phyloP scores from a whole-genome alignment of 1,140 invertebrate genomes.

The Drosophila rufa region DNA sequence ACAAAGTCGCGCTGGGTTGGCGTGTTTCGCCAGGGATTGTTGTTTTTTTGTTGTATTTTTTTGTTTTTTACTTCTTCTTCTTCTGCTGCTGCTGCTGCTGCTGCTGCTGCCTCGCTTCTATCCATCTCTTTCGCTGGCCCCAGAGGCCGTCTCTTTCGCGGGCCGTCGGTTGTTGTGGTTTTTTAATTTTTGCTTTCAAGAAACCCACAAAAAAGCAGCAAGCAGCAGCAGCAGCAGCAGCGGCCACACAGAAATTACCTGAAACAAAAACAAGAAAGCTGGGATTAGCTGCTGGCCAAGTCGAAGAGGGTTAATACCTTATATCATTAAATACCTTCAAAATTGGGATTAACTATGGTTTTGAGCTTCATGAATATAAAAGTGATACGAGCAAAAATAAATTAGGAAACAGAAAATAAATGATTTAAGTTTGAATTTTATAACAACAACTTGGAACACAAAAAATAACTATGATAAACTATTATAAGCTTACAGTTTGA shows the following conservation, averaged over 20 bases:
- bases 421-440: too few relatives aligned
- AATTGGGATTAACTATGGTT: not conserved
- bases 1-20: slow-evolving; percentile 81
- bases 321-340: too few relatives aligned
- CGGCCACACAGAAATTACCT: slow-evolving; percentile 58
- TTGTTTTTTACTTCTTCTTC: slow-evolving; percentile 41
- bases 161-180: slow-evolving; percentile 36
- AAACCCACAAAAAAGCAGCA: slow-evolving; percentile 63
- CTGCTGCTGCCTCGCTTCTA: slow-evolving; percentile 22
- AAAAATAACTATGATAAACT: too few relatives aligned
- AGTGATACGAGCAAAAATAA: not conserved
- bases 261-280: slow-evolving; percentile 49
- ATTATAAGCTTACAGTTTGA: too few relatives aligned
- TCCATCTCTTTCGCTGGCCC: slow-evolving; percentile 34
- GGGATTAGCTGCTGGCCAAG: slow-evolving; percentile 6
- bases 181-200: slow-evolving; percentile 78
- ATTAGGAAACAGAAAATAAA: too few relatives aligned
- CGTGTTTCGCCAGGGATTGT: slow-evolving; percentile 77
- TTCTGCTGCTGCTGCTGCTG: slow-evolving; percentile 3
- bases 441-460: too few relatives aligned
- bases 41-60: slow-evolving; percentile 39
- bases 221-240: slow-evolving; percentile 25
- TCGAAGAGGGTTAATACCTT: slow-evolving; percentile 10
- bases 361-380: not conserved
- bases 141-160: slow-evolving; percentile 15